Evolutionary conservation across 2,888 invertebrate species (phyloP).

Genomic region (Dolomedes plantarius): DNA sequence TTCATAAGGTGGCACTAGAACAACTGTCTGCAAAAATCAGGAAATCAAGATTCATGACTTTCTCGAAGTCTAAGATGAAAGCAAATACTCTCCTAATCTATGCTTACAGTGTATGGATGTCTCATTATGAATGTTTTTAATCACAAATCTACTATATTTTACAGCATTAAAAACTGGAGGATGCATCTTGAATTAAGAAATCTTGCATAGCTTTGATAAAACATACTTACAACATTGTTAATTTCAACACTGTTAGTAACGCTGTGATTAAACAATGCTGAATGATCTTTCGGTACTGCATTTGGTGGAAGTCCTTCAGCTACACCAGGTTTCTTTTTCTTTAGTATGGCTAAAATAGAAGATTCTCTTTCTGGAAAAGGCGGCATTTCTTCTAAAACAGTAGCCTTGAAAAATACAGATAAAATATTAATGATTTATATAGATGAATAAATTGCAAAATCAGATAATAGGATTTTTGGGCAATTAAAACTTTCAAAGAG

Average conservation of each 20-base stretch:
- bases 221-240: slow-evolving; percentile 43
- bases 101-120: too few species aligned
- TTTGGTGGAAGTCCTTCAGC: slow-evolving; percentile 74
- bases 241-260: slow-evolving; percentile 51
- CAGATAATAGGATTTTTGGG: not conserved
- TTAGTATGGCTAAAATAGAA: slow-evolving; percentile 96
- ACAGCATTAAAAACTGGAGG: too few species aligned
- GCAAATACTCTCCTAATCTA: too few species aligned
- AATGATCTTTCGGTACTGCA: slow-evolving; percentile 70
- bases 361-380: slow-evolving; percentile 99
- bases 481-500: too few species aligned
- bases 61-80: too few species aligned
- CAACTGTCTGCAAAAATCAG: too few species aligned
- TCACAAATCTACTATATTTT: too few species aligned
- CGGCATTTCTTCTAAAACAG: slow-evolving; percentile 99
- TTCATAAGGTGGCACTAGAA: too few species aligned
- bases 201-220: too few species aligned
- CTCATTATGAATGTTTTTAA: too few species aligned
- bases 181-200: too few species aligned
- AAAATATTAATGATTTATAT: not conserved
- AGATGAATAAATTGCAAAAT: not conserved
- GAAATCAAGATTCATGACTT: too few species aligned
- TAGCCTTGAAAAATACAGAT: slow-evolving; percentile 82
- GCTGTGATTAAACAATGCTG: slow-evolving; percentile 54
- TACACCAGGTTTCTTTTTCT: slow-evolving; percentile 94